Conservation (phyloP, 2,888 invertebrate species). For the Chrysotoxum bicinctum region DNA sequence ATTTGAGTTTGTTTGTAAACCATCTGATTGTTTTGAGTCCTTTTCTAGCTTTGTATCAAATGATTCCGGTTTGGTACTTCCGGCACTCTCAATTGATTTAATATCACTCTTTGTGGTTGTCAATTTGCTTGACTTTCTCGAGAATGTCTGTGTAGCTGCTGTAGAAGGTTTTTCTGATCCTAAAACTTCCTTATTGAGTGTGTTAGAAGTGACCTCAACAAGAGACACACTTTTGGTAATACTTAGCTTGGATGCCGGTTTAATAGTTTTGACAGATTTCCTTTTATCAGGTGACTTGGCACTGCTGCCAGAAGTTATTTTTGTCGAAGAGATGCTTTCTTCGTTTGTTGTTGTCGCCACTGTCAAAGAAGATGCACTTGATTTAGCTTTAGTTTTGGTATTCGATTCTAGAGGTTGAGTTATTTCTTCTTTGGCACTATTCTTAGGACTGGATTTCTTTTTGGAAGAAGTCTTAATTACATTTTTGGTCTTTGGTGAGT, state of each 20-base stretch:
- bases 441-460: slow-evolving; percentile 67
- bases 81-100: slow-evolving; percentile 24
- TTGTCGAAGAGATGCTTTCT: slow-evolving; percentile 76
- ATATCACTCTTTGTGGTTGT: slow-evolving; percentile 41
- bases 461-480: slow-evolving; percentile 42
- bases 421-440: slow-evolving; percentile 65
- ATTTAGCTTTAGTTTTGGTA: slow-evolving; percentile 70
- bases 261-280: slow-evolving; percentile 58
- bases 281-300: slow-evolving; percentile 81
- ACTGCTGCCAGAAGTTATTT: slow-evolving; percentile 80
- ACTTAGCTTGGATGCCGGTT: slow-evolving; percentile 38
- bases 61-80: slow-evolving; percentile 8
- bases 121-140: slow-evolving; percentile 64
- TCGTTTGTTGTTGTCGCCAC: slow-evolving; percentile 63
- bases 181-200: slow-evolving; percentile 71
- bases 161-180: slow-evolving; percentile 67
- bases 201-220: slow-evolving; percentile 58
- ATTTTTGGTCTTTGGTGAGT: slow-evolving; percentile 55
- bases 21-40: slow-evolving; percentile 27
- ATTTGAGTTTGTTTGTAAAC: slow-evolving; percentile 42
- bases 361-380: slow-evolving; percentile 44
- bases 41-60: slow-evolving; percentile 50
- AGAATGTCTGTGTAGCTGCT: slow-evolving; percentile 68
- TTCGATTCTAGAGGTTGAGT: slow-evolving; percentile 75
- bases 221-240: slow-evolving; percentile 36